phyloP scores from a whole-genome alignment of 2,113 vertebrate genomes.

The Colossoma macropomum region DNA sequence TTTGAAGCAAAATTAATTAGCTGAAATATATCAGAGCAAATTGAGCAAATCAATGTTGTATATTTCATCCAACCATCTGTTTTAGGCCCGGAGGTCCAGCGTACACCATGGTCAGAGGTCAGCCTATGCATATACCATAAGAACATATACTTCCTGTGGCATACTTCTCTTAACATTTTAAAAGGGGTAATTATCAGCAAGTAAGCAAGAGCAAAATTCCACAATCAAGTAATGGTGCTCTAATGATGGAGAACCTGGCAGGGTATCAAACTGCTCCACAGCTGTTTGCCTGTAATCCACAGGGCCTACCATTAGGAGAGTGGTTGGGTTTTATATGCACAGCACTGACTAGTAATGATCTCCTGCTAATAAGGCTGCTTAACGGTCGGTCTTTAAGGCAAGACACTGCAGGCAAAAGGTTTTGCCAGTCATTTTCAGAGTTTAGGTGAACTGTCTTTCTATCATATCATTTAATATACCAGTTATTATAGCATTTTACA shows the following conservation, averaged over 20 bases:
- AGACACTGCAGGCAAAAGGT: not conserved
- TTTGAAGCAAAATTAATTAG: too few species aligned
- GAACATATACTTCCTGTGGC: not conserved
- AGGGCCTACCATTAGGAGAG: conserved; percentile 7
- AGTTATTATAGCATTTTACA: too few species aligned
- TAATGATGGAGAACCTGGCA: conserved; percentile 56
- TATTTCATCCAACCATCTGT: too few species aligned
- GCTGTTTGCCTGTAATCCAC: conserved; percentile 50
- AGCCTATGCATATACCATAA: not conserved
- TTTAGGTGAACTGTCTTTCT: too few species aligned
- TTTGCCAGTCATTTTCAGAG: too few species aligned
- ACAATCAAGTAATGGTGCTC: conserved; percentile 52
- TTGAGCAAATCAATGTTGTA: too few species aligned
- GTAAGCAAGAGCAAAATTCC: conserved; percentile 38
- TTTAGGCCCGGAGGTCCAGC: too few species aligned
- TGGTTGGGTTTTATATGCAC: conserved; percentile 24
- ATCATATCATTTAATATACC: too few species aligned
- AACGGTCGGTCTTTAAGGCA: not conserved
- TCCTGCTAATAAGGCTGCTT: not conserved
- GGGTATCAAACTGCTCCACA: conserved; percentile 42
- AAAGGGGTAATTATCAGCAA: conserved; percentile 43
- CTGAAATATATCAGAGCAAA: too few species aligned
- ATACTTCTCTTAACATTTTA: conserved; percentile 16
- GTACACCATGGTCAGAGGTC: not conserved
- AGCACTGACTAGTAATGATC: conserved; percentile 4